phyloP scores from a whole-genome alignment of 2,113 vertebrate species.

The Corapipo altera region DNA sequence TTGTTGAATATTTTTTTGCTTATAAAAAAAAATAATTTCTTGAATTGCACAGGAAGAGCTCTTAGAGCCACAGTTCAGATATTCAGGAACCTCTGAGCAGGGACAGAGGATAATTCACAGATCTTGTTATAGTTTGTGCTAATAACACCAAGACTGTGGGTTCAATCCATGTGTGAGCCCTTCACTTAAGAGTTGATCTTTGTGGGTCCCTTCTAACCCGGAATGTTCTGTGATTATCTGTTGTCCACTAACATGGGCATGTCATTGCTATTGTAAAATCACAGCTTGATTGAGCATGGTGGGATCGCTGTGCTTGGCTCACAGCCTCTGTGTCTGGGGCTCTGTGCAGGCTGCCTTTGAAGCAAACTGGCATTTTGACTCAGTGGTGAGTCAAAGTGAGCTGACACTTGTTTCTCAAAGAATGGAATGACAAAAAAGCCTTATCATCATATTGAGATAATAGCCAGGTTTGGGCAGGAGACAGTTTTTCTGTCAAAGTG shows the following conservation, averaged over 20 bases:
- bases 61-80: neutral
- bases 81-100: neutral
- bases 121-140: neutral
- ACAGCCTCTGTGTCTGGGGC: rapidly evolving
- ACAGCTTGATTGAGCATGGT: neutral
- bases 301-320: neutral
- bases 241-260: neutral
- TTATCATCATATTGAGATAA: neutral
- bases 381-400: neutral
- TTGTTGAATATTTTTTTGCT: neutral
- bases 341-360: neutral
- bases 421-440: neutral
- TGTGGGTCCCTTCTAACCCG: neutral
- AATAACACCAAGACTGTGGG: neutral
- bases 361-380: neutral
- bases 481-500: neutral
- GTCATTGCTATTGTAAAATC: neutral
- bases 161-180: neutral
- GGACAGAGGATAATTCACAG: neutral
- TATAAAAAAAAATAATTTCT: neutral
- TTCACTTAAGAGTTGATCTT: neutral
- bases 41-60: neutral
- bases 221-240: neutral
- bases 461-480: neutral
- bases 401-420: neutral